Percentiles rank a stretch among this genome's conserved stretches.
Evolutionary conservation across 2,797 vertebrate genomes (phyloP).

Genomic region (Psittacula echo): DNA sequence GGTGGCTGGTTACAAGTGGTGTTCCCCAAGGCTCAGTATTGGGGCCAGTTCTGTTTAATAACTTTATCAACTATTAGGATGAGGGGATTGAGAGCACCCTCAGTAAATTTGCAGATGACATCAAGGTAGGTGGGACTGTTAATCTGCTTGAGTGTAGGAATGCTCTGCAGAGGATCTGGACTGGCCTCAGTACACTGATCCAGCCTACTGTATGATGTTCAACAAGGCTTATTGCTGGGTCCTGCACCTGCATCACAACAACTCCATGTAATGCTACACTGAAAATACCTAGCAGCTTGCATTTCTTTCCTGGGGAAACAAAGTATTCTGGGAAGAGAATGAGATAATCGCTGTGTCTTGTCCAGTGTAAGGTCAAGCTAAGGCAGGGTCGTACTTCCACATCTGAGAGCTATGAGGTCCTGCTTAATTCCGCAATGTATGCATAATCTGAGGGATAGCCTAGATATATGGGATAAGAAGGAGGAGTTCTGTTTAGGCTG

Average conservation of each 20-base stretch:
- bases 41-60: neutral
- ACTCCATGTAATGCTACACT: neutral
- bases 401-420: neutral
- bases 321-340: neutral
- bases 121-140: neutral
- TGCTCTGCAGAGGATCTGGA: neutral
- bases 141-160: neutral
- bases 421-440: neutral
- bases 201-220: neutral
- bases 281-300: neutral
- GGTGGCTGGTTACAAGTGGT: neutral
- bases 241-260: neutral
- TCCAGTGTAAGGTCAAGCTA: neutral
- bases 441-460: neutral
- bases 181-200: neutral
- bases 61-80: neutral
- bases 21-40: neutral
- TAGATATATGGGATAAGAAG: neutral
- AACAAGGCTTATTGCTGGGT: neutral
- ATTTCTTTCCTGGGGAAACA: neutral
- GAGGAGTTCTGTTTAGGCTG: neutral
- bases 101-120: neutral
- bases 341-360: neutral
- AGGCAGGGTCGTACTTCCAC: neutral
- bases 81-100: neutral